Evolutionary conservation across 2,888 invertebrate genomes (phyloP).

Genomic region (Cantharis flavilabris): DNA sequence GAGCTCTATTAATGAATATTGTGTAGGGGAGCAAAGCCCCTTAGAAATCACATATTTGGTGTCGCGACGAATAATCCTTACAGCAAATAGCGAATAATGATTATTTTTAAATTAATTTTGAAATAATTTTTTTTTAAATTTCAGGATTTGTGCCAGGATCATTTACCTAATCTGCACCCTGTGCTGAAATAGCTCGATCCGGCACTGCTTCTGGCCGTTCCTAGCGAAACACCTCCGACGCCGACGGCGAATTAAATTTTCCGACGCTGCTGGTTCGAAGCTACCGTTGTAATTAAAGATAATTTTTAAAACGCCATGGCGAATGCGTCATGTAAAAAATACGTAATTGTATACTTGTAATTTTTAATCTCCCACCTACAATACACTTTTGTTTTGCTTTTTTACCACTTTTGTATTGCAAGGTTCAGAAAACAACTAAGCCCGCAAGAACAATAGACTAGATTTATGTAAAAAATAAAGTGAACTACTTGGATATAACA

Average conservation of each 20-base stretch:
- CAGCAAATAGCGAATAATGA: no score
- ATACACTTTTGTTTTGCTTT: background rate
- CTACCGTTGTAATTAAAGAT: background rate
- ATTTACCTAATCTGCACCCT: no score
- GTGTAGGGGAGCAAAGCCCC: no score
- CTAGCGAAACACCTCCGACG: background rate
- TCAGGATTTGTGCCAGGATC: no score
- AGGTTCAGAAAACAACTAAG: background rate
- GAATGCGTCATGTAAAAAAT: background rate
- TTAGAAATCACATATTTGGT: no score
- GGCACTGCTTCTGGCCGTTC: no score
- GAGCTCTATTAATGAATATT: no score
- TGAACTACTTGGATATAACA: background rate
- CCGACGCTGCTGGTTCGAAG: background rate
- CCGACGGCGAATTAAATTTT: background rate
- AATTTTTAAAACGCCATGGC: background rate
- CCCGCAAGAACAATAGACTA: background rate
- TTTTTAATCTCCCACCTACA: background rate
- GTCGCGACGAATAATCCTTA: no score
- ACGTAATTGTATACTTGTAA: background rate
- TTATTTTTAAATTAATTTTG: no score
- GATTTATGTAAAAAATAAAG: background rate
- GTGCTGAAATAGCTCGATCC: no score
- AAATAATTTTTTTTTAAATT: no score
- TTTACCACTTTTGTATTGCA: background rate